phyloP scores from a whole-genome alignment of 2,797 vertebrate species.

The Helarctos malayanus region DNA sequence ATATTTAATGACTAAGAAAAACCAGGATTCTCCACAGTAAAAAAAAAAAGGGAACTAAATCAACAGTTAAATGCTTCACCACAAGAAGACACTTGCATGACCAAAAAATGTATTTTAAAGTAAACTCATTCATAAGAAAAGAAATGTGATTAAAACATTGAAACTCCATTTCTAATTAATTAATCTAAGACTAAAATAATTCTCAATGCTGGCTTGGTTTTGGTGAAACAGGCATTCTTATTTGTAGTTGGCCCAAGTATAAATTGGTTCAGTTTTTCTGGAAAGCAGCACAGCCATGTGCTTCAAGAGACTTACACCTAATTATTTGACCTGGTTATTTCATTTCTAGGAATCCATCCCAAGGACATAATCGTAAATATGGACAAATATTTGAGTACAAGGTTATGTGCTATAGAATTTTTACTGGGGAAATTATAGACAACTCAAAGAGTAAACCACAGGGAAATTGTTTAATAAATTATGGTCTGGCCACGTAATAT shows the following conservation, averaged over 20 bases:
- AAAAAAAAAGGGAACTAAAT: neutral
- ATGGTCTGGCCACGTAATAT: neutral
- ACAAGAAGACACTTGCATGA: neutral
- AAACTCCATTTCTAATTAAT: neutral
- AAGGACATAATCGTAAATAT: neutral
- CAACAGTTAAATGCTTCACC: neutral
- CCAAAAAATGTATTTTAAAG: neutral
- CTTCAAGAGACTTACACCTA: neutral
- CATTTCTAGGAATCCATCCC: neutral
- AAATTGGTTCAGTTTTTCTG: neutral
- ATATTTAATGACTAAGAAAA: neutral
- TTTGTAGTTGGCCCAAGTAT: neutral
- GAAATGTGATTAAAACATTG: neutral
- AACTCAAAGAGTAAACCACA: neutral
- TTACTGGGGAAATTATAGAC: neutral
- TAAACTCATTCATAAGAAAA: neutral
- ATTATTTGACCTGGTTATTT: neutral
- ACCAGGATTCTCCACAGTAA: neutral
- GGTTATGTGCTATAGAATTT: neutral
- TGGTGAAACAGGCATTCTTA: neutral
- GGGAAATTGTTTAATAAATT: conserved; percentile 43
- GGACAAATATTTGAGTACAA: neutral
- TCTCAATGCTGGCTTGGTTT: neutral
- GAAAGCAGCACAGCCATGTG: neutral
- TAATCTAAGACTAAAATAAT: neutral